A percentile compares a stretch with the other conserved stretches of the same genome.
phyloP scores from a whole-genome alignment of 2,113 vertebrate species.

The Eira barbara region DNA sequence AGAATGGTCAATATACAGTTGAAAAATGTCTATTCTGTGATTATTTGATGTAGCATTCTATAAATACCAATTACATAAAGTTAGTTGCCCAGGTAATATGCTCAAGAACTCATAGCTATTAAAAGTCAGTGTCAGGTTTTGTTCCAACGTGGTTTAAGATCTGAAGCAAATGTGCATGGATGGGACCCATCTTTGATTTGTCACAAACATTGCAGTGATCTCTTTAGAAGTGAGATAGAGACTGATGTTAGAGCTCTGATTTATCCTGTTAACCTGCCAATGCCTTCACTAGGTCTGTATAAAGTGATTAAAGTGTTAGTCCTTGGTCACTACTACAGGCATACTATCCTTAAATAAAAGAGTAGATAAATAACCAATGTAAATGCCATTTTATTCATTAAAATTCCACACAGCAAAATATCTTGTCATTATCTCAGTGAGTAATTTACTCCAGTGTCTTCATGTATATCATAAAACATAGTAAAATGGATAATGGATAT shows the following conservation, averaged over 20 bases:
- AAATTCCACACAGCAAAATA: slow-evolving; percentile 17
- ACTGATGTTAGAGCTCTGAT: not conserved
- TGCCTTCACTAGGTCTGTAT: not conserved
- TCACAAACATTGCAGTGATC: not conserved
- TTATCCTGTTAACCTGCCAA: not conserved
- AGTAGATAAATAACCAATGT: slow-evolving; percentile 10
- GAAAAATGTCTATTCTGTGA: not conserved
- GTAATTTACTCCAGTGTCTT: slow-evolving; percentile 39
- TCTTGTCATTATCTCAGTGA: slow-evolving; percentile 16
- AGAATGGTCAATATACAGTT: not conserved
- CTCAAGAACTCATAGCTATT: not conserved
- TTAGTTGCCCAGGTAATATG: not conserved
- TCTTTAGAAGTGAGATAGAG: not conserved
- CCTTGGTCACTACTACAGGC: not conserved
- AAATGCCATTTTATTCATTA: slow-evolving; percentile 29
- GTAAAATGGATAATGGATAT: slow-evolving; percentile 50
- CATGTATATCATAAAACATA: slow-evolving; percentile 43
- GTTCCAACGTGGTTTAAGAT: not conserved
- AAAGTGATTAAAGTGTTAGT: not conserved
- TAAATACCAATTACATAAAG: not conserved
- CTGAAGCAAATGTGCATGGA: not conserved
- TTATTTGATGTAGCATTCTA: not conserved
- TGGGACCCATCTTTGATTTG: not conserved
- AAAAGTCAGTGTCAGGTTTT: not conserved
- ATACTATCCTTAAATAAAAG: not conserved